Evolutionary conservation across 2,113 vertebrate genomes (phyloP), one percentile per base, ranked within the genome.

Genomic region (Protobothrops flavoviridis): DNA sequence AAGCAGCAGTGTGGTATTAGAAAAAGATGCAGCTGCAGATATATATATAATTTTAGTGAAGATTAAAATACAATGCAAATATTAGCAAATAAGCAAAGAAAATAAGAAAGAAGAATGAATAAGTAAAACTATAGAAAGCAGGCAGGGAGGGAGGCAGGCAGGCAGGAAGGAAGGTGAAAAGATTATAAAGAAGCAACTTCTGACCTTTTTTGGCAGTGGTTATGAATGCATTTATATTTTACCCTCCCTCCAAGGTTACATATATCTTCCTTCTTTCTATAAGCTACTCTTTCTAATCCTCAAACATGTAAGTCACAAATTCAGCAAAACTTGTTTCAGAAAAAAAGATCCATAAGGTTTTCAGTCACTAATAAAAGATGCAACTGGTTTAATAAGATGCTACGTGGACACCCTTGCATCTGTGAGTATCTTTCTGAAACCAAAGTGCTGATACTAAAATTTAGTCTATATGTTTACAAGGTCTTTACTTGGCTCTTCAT

Each of bases 391-490:
- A 81, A 81, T 74, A 33, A 74, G 2, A 33, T 39, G 69, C n/a
- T 74, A 39, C 5, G 33, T 39, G 13, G n/a, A n/a, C 69, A 74
- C n/a, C n/a, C 69, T 74, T 39, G 69, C n/a, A 74, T 50, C 8
- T 39, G n/a, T 74, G 15, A 74, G n/a, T 33, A 33, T 17, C 64
- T 33, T 74, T 81, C 33, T 81, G 15, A 39, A 81, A 39, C n/a
- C n/a, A 81, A 74, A 39, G 15, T 39, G 5, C 33, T 39, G 69
- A 81, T 3, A 17, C n/a, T 85, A 87, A 29, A 43, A 8, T 87
- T 88, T 88, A 88, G 29, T 85, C 95, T 48, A 74, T 85, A 91
- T 81, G 53, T 7, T 23, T 85, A 20, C 53, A 91, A 86, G 24
- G 56, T 15, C 10, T 39, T 43, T 13, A 85, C n/a, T 26, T 26